These are phyloP conservation scores for Brenthis daphne DNA, from an alignment of 2,888 invertebrate genomes.

Conservation along the genomic window DNA sequence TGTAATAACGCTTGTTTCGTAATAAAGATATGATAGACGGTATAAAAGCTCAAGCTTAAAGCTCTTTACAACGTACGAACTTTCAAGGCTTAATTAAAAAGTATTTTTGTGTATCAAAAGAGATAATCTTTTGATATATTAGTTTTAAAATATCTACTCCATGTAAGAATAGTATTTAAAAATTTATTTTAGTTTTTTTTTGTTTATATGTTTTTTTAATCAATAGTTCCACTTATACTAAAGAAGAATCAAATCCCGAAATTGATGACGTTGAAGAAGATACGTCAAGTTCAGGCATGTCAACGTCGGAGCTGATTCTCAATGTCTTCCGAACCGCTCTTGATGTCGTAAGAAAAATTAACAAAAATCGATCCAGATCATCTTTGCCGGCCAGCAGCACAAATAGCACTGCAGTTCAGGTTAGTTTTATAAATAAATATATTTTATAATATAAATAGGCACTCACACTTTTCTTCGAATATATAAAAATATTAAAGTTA, in stretches of 20 bases:
- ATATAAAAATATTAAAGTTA: not conserved
- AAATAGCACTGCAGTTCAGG: constrained; percentile 55
- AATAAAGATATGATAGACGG: not conserved
- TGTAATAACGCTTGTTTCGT: not conserved
- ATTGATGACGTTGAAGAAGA: constrained; percentile 45
- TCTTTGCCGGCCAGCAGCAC: constrained; percentile 23
- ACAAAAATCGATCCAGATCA: constrained; percentile 57
- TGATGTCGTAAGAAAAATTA: constrained; percentile 72
- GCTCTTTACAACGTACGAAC: no score
- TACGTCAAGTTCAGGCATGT: constrained; percentile 49
- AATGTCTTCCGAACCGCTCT: constrained; percentile 71
- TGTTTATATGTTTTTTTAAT: not conserved
- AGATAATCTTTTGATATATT: no score
- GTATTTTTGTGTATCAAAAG: no score
- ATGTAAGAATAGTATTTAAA: not conserved
- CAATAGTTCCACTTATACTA: constrained; percentile 49
- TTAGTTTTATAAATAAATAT: constrained; percentile 42
- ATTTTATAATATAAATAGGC: not conserved
- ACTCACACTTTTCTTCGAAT: not conserved
- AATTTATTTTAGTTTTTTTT: not conserved
- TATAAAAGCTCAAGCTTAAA: no score
- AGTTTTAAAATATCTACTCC: no score
- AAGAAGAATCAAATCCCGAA: constrained; percentile 42
- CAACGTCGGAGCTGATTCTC: constrained; percentile 69
- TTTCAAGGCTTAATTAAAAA: no score